These are phyloP conservation scores for Actinia equina DNA, from an alignment of 64 coral and sea anemone genomes.

Conservation along the genomic window DNA sequence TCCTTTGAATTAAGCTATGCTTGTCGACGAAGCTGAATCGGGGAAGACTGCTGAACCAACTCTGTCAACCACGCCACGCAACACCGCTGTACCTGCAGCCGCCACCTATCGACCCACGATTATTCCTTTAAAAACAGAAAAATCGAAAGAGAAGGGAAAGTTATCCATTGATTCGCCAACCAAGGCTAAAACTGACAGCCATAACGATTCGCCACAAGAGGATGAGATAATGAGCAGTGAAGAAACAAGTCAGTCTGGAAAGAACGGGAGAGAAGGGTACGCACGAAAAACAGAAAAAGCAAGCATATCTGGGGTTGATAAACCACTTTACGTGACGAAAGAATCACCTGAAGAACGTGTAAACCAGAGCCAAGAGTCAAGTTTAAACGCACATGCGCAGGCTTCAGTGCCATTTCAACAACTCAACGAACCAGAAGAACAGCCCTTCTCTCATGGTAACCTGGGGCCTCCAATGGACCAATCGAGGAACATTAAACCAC, in stretches of 20 bases:
- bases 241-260: background rate
- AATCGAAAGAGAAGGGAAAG: background rate
- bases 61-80: constrained; percentile 1
- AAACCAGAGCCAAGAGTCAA: background rate
- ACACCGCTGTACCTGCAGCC: background rate
- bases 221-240: background rate
- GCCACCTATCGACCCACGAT: background rate
- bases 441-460: background rate
- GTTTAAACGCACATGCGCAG: background rate
- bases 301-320: background rate
- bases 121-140: background rate
- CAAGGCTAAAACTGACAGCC: background rate
- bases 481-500: too few relatives aligned
- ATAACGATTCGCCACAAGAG: background rate
- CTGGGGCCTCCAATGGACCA: background rate
- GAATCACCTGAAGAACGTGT: background rate
- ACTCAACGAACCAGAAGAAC: background rate
- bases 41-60: background rate
- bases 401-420: background rate
- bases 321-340: background rate
- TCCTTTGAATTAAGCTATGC: background rate
- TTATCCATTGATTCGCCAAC: background rate
- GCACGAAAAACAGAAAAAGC: background rate
- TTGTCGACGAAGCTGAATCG: background rate
- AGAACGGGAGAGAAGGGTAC: background rate